phyloP scores from a whole-genome alignment of 2,113 vertebrate genomes.

The Ovis canadensis region DNA sequence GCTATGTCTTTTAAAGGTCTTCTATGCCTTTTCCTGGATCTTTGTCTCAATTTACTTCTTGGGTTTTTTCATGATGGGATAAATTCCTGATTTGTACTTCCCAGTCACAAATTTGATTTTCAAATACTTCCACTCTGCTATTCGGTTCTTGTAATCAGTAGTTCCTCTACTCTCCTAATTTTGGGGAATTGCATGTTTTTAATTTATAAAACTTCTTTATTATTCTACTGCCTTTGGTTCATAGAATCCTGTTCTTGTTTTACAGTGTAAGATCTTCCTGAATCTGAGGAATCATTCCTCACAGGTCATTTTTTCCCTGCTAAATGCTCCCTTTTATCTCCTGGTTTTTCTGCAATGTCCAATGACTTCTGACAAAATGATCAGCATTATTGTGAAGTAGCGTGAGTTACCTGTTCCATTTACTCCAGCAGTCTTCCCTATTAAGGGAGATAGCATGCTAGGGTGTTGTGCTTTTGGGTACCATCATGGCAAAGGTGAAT shows the following conservation, averaged over 20 bases:
- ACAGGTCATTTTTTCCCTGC: background rate
- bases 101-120: background rate
- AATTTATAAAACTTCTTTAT: background rate
- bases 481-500: background rate
- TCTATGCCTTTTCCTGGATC: background rate
- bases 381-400: background rate
- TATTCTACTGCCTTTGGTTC: background rate
- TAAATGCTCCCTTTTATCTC: background rate
- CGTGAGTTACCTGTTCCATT: background rate
- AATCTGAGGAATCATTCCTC: background rate
- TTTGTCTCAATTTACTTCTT: background rate
- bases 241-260: background rate
- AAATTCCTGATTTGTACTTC: slow-evolving; percentile 21
- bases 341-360: background rate
- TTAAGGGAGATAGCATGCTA: background rate
- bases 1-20: background rate
- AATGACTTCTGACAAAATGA: background rate
- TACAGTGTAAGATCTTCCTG: background rate
- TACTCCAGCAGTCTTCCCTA: background rate
- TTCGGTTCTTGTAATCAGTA: background rate
- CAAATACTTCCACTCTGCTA: background rate
- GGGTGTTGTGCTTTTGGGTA: background rate
- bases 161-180: background rate
- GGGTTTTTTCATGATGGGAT: background rate
- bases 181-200: background rate